Conservation (phyloP, 2,113 vertebrate species). For the Centropus bengalensis region DNA sequence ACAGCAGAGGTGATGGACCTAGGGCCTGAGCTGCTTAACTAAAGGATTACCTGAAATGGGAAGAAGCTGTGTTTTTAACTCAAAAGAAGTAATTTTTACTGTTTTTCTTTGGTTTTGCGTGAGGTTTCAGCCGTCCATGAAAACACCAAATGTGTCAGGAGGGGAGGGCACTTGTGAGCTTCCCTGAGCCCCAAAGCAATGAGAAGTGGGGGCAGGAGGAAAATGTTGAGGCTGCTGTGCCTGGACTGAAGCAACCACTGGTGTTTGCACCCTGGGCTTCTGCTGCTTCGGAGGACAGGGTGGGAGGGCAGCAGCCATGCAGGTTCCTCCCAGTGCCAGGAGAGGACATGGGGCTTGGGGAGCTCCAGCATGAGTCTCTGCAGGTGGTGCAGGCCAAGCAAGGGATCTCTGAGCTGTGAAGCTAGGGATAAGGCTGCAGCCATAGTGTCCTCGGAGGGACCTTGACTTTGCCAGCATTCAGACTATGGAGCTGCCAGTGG, state of each 20-base stretch:
- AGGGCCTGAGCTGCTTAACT: neutral
- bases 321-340: neutral
- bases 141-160: neutral
- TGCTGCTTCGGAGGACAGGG: neutral
- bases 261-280: neutral
- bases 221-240: neutral
- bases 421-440: neutral
- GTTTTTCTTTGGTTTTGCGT: neutral
- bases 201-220: neutral
- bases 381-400: neutral
- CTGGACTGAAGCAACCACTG: neutral
- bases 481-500: neutral
- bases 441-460: neutral
- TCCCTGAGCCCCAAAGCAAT: neutral
- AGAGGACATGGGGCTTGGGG: neutral
- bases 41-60: neutral
- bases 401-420: neutral
- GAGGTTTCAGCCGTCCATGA: neutral
- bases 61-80: neutral
- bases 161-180: neutral
- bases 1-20: neutral
- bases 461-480: accelerated
- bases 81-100: neutral
- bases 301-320: neutral
- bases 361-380: neutral